Evolutionary conservation across 2,113 vertebrate genomes (phyloP), one percentile per base, ranked within the genome.

Genomic region (Scartelaos histophorus): DNA sequence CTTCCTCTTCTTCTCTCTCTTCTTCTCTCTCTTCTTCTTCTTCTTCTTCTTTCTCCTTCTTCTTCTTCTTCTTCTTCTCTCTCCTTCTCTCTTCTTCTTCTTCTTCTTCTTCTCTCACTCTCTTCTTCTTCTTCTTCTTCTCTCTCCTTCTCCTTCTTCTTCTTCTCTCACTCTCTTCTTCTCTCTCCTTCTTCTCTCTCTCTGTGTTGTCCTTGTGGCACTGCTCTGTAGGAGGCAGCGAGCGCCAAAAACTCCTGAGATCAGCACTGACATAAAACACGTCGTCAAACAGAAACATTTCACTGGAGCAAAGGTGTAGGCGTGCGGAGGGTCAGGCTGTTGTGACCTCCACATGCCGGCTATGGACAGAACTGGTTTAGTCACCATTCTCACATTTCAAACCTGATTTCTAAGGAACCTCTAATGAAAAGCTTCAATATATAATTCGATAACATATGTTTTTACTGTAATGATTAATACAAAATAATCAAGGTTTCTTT

Each of bases 241-340:
- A 72, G 79, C 60, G 53, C 66, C 75, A 57, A 78, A 29, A 79
- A 88, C 69, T 86, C 89, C 88, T 88, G 88, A 92, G 78, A 87
- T 90, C 84, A 91, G 89, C 92, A 88, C 64, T 68, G 34, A 67
- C 64, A 54, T 78, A 66, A 78, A 66, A 75, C 58, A 79, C 58
- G 51, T 21, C 11, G 24, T 62, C 68, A 79, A 62, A 80, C 24
- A 64, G 43, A 84, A 34, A 78, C 22, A 43, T 34, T 77, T 71
- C 66, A 62, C 25, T 64, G 21, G 24, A 57, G 3, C 35, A 79
- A 62, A 78, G 47, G 57, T 69, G 56, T 43, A 56, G n/a, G 10
- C 21, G 38, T 24, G 24, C 58, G 35, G 72, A 9, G 21, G 66
- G 67, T 71, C 60, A 70, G 70, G 61, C 62, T 73, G 58, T 72